Evolutionary conservation across 2,888 invertebrate species (phyloP).

Genomic region (Agrilus mali): DNA sequence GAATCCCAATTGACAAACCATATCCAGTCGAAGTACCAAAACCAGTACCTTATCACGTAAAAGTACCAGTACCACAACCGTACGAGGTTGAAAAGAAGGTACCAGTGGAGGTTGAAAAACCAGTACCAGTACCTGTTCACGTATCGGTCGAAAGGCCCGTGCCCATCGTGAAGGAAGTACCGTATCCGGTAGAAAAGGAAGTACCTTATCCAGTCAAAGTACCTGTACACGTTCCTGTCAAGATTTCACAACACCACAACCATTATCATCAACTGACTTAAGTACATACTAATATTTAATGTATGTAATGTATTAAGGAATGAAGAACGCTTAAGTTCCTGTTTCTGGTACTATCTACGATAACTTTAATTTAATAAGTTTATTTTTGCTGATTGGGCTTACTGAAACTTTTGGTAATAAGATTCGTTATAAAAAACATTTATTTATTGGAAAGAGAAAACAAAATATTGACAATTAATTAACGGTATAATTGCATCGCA

Average conservation of each 20-base stretch:
- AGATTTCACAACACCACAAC: conserved; percentile 42
- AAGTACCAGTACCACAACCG: conserved; percentile 51
- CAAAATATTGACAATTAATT: no score
- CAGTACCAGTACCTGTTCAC: conserved; percentile 64
- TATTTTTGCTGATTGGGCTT: no score
- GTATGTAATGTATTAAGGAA: no score
- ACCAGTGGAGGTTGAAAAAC: conserved; percentile 64
- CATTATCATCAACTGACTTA: conserved; percentile 32
- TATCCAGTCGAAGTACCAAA: conserved; percentile 61
- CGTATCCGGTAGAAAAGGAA: conserved; percentile 61
- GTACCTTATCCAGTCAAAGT: conserved; percentile 67
- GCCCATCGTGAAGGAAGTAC: conserved; percentile 64
- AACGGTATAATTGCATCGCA: no score
- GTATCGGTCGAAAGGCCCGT: conserved; percentile 73
- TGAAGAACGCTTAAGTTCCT: conserved; percentile 2
- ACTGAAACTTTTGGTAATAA: no score
- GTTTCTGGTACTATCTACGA: not conserved
- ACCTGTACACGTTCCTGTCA: conserved; percentile 52
- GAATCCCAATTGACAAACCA: conserved; percentile 59
- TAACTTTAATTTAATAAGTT: no score
- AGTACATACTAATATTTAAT: no score
- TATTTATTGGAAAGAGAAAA: no score
- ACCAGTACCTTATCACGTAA: conserved; percentile 52
- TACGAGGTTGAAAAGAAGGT: conserved; percentile 55
- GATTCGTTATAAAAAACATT: no score